Evolutionary conservation across 2,888 invertebrate genomes (phyloP).

Genomic region (Stenodema calcarata): DNA sequence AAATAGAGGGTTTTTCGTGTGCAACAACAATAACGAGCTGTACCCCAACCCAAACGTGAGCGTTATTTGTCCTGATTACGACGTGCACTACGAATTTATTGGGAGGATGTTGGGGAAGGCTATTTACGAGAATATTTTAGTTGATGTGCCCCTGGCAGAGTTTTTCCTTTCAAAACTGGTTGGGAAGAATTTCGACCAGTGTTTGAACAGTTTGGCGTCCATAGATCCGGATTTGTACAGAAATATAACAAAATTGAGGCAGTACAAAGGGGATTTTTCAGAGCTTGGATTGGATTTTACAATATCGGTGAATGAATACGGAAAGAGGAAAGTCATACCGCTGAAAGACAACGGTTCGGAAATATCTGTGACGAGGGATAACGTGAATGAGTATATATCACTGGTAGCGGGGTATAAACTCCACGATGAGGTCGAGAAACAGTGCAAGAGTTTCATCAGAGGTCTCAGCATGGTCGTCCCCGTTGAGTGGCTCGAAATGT

Average conservation of each 20-base stretch:
- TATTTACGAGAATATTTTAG: conserved; percentile 91
- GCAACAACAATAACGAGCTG: conserved; percentile 89
- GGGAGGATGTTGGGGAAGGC: conserved; percentile 96
- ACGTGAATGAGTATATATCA: conserved; percentile 96
- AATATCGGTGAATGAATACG: conserved; percentile 85
- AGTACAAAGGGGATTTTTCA: conserved; percentile 83
- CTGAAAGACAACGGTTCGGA: conserved; percentile 88
- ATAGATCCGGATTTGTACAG: conserved; percentile 91
- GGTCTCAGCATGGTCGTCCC: conserved; percentile 91
- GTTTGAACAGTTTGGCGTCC: conserved; percentile 91
- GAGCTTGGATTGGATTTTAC: conserved; percentile 94
- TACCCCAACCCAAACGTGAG: conserved; percentile 96
- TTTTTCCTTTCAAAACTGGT: conserved; percentile 92
- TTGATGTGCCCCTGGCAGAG: conserved; percentile 93
- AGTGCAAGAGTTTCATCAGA: conserved; percentile 71
- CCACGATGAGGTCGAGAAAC: conserved; percentile 85
- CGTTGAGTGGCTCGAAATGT: conserved; percentile 92
- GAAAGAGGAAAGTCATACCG: conserved; percentile 87
- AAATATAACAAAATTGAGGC: conserved; percentile 86
- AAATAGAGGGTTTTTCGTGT: conserved; percentile 88
- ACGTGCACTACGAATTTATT: conserved; percentile 91
- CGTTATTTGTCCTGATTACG: conserved; percentile 82
- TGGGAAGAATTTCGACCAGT: conserved; percentile 78
- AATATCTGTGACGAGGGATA: conserved; percentile 88
- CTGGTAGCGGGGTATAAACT: conserved; percentile 94